These are phyloP conservation scores for Cecropterus lyciades DNA, from an alignment of 1,140 invertebrate species.

Conservation along the genomic window DNA sequence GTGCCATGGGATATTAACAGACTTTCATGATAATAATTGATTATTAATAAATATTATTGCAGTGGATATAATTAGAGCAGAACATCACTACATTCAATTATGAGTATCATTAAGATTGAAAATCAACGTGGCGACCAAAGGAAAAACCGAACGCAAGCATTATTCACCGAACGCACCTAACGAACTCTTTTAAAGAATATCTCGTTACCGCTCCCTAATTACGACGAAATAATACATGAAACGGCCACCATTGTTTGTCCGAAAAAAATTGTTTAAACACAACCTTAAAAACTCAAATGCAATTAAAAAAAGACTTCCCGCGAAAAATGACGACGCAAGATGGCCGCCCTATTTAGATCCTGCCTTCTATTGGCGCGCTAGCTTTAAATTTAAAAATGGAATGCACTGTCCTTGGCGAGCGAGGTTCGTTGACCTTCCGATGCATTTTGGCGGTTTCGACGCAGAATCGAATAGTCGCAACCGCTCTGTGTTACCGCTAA, in stretches of 20 bases:
- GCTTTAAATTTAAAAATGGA: conserved; percentile 82
- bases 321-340: conserved; percentile 64
- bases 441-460: conserved; percentile 79
- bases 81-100: conserved; percentile 16
- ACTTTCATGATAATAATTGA: too few relatives aligned
- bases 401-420: conserved; percentile 81
- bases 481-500: conserved; percentile 35
- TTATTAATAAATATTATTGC: too few relatives aligned
- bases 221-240: conserved; percentile 63
- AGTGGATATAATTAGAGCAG: neutral
- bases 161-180: conserved; percentile 32
- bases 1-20: too few relatives aligned
- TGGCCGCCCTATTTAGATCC: conserved; percentile 71
- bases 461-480: conserved; percentile 55
- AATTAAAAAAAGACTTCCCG: conserved; percentile 61
- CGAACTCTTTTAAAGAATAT: conserved; percentile 35
- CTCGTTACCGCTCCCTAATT: conserved; percentile 60
- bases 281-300: conserved; percentile 61
- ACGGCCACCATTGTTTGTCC: conserved; percentile 57
- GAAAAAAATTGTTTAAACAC: conserved; percentile 47
- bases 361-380: conserved; percentile 73
- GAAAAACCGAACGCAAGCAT: conserved; percentile 26
- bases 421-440: conserved; percentile 80
- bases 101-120: conserved; percentile 19
- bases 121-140: conserved; percentile 28